Evolutionary conservation across 2,888 invertebrate species (phyloP).

Genomic region (Parnassius orleans): DNA sequence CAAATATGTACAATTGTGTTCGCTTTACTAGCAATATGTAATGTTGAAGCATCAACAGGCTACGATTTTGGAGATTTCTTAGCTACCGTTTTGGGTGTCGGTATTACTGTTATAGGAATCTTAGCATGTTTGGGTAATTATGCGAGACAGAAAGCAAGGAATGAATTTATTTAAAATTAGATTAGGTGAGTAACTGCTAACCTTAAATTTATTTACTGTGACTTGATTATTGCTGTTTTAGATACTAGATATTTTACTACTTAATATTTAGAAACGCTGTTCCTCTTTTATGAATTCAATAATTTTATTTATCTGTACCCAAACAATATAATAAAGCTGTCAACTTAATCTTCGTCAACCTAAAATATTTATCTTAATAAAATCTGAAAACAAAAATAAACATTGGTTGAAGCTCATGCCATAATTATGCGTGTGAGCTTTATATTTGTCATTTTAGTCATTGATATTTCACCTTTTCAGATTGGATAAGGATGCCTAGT

Average conservation of each 20-base stretch:
- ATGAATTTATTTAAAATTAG: conserved; percentile 66
- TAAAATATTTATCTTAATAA: too few species aligned
- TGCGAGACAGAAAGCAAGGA: conserved; percentile 82
- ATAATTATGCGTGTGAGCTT: background rate
- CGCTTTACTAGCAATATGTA: conserved; percentile 57
- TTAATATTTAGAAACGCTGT: too few species aligned
- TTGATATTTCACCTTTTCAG: too few species aligned
- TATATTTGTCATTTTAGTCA: background rate
- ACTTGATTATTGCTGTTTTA: too few species aligned
- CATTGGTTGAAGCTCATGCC: too few species aligned
- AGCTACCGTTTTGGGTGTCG: conserved; percentile 83
- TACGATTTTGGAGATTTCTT: conserved; percentile 86
- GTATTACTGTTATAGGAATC: conserved; percentile 81
- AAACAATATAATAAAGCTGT: too few species aligned
- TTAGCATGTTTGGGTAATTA: conserved; percentile 86
- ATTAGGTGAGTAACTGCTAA: conserved; percentile 41
- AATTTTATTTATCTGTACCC: too few species aligned
- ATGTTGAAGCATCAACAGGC: conserved; percentile 74
- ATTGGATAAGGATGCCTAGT: too few species aligned
- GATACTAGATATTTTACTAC: too few species aligned
- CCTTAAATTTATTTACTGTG: background rate
- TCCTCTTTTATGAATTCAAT: too few species aligned
- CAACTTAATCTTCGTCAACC: too few species aligned
- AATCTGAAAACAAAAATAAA: too few species aligned
- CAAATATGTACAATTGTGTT: conserved; percentile 59